A percentile compares a stretch with the other conserved stretches of the same genome.
These are phyloP conservation scores for Oxyruncus cristatus DNA, from an alignment of 2,113 vertebrate species.

Conservation along the genomic window DNA sequence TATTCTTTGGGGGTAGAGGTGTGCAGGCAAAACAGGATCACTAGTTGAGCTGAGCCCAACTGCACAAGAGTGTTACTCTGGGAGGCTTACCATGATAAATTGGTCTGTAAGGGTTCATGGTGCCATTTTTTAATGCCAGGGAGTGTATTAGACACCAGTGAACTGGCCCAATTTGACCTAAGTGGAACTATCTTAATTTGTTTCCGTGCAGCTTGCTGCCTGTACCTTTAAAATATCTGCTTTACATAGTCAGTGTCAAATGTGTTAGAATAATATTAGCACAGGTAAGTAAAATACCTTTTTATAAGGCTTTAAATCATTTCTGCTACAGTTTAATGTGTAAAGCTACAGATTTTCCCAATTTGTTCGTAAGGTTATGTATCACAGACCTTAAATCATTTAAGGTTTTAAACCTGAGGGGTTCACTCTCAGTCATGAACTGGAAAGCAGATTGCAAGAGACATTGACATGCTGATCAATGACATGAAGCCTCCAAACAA, in stretches of 20 bases:
- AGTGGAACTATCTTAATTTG: slow-evolving; percentile 16
- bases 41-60: neutral
- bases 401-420: slow-evolving; percentile 54
- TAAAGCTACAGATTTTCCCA: slow-evolving; percentile 52
- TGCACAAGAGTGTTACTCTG: neutral
- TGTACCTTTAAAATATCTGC: neutral
- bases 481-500: slow-evolving; percentile 51
- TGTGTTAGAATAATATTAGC: slow-evolving; percentile 43
- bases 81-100: neutral
- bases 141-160: neutral
- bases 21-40: neutral
- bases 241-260: slow-evolving; percentile 42
- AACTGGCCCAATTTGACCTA: slow-evolving; percentile 3
- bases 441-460: slow-evolving; percentile 31
- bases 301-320: slow-evolving; percentile 32
- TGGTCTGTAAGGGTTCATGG: neutral
- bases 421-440: slow-evolving; percentile 44
- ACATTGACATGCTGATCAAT: slow-evolving; percentile 52
- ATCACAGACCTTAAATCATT: slow-evolving; percentile 34
- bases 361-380: slow-evolving; percentile 27
- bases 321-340: slow-evolving; percentile 37
- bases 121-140: neutral
- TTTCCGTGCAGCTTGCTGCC: neutral
- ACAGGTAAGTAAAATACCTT: slow-evolving; percentile 39
- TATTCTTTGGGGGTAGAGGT: neutral